phyloP scores from a whole-genome alignment of 2,888 invertebrate genomes.

The Heliconius aoede region DNA sequence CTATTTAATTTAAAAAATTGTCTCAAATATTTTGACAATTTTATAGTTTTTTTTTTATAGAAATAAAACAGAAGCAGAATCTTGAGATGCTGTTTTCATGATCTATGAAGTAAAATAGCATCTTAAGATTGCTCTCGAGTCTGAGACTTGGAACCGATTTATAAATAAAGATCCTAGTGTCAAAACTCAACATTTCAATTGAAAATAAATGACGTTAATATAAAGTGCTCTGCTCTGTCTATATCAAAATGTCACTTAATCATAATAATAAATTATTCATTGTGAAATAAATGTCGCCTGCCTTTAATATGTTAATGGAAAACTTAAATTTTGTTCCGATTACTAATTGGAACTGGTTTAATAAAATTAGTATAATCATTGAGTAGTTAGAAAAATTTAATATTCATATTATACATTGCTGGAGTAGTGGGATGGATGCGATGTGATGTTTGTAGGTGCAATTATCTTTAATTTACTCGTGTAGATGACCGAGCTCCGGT shows the following conservation, averaged over 20 bases:
- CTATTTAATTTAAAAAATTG: too few species aligned
- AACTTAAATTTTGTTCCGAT: not conserved
- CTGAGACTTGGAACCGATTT: too few species aligned
- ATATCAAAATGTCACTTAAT: constrained; percentile 28
- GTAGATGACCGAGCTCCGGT: too few species aligned
- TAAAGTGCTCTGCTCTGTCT: constrained; percentile 12
- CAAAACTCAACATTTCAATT: not conserved
- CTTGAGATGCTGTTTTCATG: too few species aligned
- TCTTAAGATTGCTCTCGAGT: too few species aligned
- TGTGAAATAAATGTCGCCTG: not conserved
- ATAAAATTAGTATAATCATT: constrained; percentile 6
- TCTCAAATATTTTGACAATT: too few species aligned
- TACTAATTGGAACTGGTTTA: not conserved
- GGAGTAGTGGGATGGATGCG: too few species aligned
- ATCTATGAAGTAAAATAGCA: too few species aligned
- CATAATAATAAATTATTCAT: constrained; percentile 10
- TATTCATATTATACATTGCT: not conserved
- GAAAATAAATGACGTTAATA: not conserved
- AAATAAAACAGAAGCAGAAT: too few species aligned
- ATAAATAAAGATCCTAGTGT: not conserved
- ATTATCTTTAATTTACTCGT: too few species aligned
- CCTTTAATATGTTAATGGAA: not conserved
- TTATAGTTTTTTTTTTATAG: too few species aligned
- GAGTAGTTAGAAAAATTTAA: not conserved
- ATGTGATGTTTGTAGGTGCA: too few species aligned